Evolutionary conservation across 2,888 invertebrate genomes (phyloP).

Genomic region (Phortica okadai): DNA sequence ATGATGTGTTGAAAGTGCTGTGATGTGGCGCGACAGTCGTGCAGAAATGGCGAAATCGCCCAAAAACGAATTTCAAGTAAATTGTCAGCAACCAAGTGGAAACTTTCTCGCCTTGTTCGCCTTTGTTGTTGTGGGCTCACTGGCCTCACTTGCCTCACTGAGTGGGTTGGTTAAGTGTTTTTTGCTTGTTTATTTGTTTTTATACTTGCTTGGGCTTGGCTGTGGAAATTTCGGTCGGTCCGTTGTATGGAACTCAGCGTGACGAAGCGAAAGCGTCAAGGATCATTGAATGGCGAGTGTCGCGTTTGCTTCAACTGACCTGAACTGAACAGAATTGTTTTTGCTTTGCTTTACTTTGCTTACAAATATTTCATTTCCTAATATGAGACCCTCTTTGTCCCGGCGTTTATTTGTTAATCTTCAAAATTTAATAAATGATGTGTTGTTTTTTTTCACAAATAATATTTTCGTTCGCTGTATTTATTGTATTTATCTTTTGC

Average conservation of each 20-base stretch:
- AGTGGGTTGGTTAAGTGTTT: conserved; percentile 41
- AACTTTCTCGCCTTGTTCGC: conserved; percentile 41
- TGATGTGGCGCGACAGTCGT: background rate
- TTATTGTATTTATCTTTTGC: background rate
- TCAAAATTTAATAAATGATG: conserved; percentile 43
- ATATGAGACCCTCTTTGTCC: background rate
- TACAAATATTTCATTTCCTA: too few species aligned
- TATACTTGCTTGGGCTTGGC: conserved; percentile 29
- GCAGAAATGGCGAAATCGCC: too few species aligned
- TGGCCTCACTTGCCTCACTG: conserved; percentile 40
- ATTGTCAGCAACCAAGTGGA: conserved; percentile 47
- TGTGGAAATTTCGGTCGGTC: conserved; percentile 17
- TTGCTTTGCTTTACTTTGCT: background rate
- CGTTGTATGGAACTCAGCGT: conserved; percentile 34
- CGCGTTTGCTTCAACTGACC: background rate
- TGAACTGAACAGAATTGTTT: background rate
- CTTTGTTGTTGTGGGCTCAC: conserved; percentile 6
- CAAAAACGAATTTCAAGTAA: conserved; percentile 16
- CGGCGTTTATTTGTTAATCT: conserved; percentile 13
- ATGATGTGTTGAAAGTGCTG: conserved; percentile 17
- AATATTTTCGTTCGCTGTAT: conserved; percentile 43
- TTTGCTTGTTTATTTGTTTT: conserved; percentile 42
- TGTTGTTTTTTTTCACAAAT: conserved; percentile 32
- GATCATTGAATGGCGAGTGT: conserved; percentile 45
- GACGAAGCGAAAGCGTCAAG: conserved; percentile 48